These are phyloP conservation scores for Tylochromis polylepis DNA, from an alignment of 2,113 vertebrate species.

Conservation along the genomic window DNA sequence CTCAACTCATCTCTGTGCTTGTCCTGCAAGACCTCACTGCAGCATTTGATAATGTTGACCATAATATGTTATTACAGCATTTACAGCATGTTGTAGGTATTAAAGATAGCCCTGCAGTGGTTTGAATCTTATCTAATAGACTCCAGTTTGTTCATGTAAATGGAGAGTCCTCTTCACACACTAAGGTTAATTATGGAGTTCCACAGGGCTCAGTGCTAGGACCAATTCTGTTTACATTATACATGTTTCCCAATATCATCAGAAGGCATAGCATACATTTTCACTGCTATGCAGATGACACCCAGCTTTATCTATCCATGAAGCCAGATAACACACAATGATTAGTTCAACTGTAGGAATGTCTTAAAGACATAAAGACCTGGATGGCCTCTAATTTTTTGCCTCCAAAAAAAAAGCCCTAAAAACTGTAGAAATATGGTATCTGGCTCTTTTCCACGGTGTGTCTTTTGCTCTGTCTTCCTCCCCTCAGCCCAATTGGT, in stretches of 20 bases:
- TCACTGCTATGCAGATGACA: no score
- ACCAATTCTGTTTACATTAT: background rate
- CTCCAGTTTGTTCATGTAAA: background rate
- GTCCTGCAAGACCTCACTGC: background rate
- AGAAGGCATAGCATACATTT: no score
- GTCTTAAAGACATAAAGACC: no score
- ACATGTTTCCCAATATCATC: fast-evolving
- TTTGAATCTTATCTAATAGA: background rate
- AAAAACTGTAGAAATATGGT: background rate
- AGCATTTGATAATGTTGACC: background rate
- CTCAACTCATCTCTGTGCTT: no score
- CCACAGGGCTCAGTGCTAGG: background rate
- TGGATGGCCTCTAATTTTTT: no score
- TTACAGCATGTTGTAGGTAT: background rate
- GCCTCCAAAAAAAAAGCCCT: no score
- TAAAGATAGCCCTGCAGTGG: background rate
- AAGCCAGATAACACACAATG: no score
- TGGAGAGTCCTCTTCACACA: fast-evolving
- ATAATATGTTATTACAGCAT: background rate
- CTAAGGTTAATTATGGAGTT: background rate
- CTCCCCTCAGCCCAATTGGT: background rate
- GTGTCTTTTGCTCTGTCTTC: background rate
- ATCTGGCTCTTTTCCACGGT: background rate
- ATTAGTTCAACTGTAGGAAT: no score
- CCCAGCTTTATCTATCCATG: no score